Evolutionary conservation across 1,140 invertebrate species (phyloP).

Genomic region (Sitodiplosis mosellana): DNA sequence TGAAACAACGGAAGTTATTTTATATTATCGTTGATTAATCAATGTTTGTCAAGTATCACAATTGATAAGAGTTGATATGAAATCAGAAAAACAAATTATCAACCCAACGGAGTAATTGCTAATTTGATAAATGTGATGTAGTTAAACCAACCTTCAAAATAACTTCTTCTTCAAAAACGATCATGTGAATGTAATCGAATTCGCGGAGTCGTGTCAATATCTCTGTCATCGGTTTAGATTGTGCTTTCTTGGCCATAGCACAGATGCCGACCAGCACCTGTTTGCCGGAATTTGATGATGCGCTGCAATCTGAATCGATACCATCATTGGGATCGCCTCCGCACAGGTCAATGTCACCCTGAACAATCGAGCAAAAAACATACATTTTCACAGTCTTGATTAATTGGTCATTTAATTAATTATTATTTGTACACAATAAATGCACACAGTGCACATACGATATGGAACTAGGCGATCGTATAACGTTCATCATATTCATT

Average conservation of each 20-base stretch:
- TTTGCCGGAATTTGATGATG: conserved; percentile 22
- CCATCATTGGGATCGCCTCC: conserved; percentile 33
- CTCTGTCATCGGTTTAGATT: conserved; percentile 97
- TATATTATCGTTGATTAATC: too few species aligned
- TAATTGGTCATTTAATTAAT: too few species aligned
- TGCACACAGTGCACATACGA: not conserved
- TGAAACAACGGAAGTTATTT: conserved; percentile 25
- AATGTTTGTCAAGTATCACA: not conserved
- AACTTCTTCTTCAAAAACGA: conserved; percentile 85
- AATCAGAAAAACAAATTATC: not conserved
- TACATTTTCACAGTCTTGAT: too few species aligned
- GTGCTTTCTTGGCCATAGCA: conserved; percentile 97
- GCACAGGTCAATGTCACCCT: conserved; percentile 56
- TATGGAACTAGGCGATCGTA: too few species aligned
- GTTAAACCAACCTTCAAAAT: conserved; percentile 58
- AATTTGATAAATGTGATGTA: not conserved
- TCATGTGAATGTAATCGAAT: conserved; percentile 88
- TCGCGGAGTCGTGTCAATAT: conserved; percentile 86
- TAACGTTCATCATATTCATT: too few species aligned
- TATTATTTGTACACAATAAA: conserved; percentile 1
- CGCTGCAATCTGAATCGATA: conserved; percentile 32
- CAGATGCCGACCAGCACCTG: conserved; percentile 89
- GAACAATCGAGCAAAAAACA: not conserved
- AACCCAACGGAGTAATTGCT: not conserved
- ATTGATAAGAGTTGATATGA: too few species aligned